Evolutionary conservation across 1,140 invertebrate species (phyloP).

Genomic region (Ruditapes philippinarum): DNA sequence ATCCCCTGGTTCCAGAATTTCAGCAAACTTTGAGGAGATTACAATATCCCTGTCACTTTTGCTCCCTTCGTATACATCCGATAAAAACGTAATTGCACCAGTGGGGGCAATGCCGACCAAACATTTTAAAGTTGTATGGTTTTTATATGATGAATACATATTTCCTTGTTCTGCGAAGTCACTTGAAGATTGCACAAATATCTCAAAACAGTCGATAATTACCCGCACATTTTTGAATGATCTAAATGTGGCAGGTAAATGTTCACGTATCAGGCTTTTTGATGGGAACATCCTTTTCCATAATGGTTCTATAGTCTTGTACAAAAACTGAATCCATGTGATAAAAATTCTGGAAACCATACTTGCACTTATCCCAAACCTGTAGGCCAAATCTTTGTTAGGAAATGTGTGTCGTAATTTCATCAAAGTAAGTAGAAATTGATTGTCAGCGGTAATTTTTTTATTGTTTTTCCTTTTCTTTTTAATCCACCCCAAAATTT

Average conservation of each 20-base stretch:
- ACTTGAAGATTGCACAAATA: not conserved
- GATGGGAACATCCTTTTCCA: constrained; percentile 45
- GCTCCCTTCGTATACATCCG: constrained; percentile 74
- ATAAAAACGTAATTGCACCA: constrained; percentile 75
- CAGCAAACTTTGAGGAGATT: constrained; percentile 71
- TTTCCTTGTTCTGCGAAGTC: constrained; percentile 54
- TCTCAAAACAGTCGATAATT: constrained; percentile 53
- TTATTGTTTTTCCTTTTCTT: not conserved
- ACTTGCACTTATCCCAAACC: constrained; percentile 14
- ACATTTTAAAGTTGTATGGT: constrained; percentile 78
- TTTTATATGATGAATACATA: constrained; percentile 79
- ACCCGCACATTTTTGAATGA: constrained; percentile 53
- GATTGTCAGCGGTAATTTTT: constrained; percentile 22
- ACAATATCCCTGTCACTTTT: constrained; percentile 79
- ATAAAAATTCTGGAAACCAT: constrained; percentile 12
- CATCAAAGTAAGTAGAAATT: constrained; percentile 27
- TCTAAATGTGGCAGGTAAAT: constrained; percentile 34
- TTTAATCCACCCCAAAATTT: not conserved
- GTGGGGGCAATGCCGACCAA: constrained; percentile 77
- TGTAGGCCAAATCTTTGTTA: constrained; percentile 37
- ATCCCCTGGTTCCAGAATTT: constrained; percentile 69
- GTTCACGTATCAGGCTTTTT: not conserved
- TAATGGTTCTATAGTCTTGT: not conserved
- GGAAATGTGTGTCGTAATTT: constrained; percentile 50
- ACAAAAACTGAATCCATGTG: constrained; percentile 53